Evolutionary conservation across 2,888 invertebrate genomes (phyloP).

Genomic region (Psococerastis gibbosa): DNA sequence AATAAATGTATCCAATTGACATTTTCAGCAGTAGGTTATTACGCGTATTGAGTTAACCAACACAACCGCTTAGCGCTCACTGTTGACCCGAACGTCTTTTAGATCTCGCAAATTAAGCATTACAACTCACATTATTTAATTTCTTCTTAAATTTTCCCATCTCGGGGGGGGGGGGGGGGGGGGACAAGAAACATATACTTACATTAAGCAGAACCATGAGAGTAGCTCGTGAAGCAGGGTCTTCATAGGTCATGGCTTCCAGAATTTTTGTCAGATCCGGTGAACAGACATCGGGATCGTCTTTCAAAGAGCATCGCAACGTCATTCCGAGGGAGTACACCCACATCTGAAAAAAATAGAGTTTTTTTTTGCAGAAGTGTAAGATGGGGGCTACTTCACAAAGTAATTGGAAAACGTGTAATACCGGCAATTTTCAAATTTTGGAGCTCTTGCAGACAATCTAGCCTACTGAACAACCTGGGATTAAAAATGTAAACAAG

Average conservation of each 20-base stretch:
- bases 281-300: conserved; percentile 29
- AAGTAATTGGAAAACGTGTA: background rate
- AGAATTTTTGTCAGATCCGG: conserved; percentile 32
- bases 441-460: no score
- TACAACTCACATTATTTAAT: no score
- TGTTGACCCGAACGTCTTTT: no score
- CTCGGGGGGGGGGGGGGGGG: no score
- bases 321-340: conserved; percentile 37
- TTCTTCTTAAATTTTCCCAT: no score
- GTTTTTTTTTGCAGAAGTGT: conserved; percentile 9
- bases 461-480: no score
- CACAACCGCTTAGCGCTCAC: no score
- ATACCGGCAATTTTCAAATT: background rate
- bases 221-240: conserved; percentile 32
- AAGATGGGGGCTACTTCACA: background rate
- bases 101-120: no score
- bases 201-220: conserved; percentile 40
- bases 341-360: conserved; percentile 34
- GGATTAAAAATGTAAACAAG: no score
- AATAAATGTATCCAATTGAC: no score
- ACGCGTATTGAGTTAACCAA: no score
- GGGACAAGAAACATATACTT: conserved; percentile 25
- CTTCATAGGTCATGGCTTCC: conserved; percentile 35
- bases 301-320: conserved; percentile 26
- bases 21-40: no score